Percentiles rank a stretch among this genome's conserved stretches.
Conservation (phyloP, 2,888 invertebrate genomes). For the Diaprepes abbreviatus region DNA sequence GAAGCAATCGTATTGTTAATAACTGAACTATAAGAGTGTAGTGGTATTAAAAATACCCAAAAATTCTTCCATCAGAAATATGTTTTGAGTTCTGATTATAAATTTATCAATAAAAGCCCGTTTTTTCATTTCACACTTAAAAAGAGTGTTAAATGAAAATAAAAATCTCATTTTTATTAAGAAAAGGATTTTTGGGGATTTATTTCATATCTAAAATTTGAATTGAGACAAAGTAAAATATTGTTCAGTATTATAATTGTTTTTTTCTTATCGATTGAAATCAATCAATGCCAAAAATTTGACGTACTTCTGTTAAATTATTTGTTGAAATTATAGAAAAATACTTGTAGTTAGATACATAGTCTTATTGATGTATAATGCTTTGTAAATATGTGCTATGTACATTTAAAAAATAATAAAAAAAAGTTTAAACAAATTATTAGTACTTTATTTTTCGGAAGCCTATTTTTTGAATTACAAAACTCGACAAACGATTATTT, state of each 20-base stretch:
- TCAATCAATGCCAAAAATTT: constrained; percentile 20
- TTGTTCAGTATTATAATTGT: constrained; percentile 9
- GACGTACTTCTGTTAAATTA: constrained; percentile 5
- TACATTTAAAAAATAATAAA: constrained; percentile 21
- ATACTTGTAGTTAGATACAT: background rate
- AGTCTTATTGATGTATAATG: background rate
- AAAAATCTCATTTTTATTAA: too few species aligned
- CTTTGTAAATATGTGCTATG: constrained; percentile 34
- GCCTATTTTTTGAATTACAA: too few species aligned
- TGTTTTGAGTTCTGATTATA: too few species aligned
- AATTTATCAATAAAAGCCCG: too few species aligned
- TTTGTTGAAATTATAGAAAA: constrained; percentile 4
- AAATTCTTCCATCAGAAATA: too few species aligned
- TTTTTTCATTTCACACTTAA: too few species aligned
- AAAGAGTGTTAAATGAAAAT: too few species aligned
- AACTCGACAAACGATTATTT: too few species aligned
- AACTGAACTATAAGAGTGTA: too few species aligned
- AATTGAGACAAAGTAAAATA: background rate
- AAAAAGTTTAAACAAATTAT: background rate
- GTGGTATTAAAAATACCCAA: too few species aligned
- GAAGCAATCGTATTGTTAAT: too few species aligned
- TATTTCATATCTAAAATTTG: background rate
- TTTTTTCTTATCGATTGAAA: constrained; percentile 5
- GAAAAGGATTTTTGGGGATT: background rate
- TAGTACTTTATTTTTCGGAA: too few species aligned